Base-by-base conservation (phyloP, 2,113 vertebrate genomes). In the Entomyzon cyanotis region DNA sequence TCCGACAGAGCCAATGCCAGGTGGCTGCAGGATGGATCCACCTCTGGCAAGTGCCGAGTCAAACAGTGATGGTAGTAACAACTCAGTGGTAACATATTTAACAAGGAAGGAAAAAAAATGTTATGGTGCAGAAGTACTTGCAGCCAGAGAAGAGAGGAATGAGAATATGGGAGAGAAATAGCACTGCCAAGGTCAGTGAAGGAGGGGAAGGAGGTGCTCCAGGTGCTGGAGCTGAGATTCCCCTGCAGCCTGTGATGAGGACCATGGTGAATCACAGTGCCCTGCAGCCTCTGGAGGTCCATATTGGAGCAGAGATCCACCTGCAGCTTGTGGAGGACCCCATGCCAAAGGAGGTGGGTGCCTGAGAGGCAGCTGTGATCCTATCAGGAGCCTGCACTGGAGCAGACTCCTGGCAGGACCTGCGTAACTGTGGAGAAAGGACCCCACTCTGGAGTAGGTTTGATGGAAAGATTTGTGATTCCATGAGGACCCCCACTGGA, bases 241-340 rank as follows among this genome's bases (percentile, higher is more conserved):
- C 8, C 7, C 41, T 39, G 47, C 19, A 69, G 19, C 6, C 8
- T 0, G 0, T 46, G 55, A 47, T 39, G 33, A 49, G 28, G 33
- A 7, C 33, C 22, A 20, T 13, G n/a, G 33, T 24, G 47, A 87
- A 18, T 28, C 28, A 46, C 33, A 60, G 33, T 37, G 14, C 18
- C 31, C 16, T 62, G 37, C 17, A 71, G 39, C 20, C 27, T 33
- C 25, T 16, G 13, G 25, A 62, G 39, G 10, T 31, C 56, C 33
- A 37, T 24, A 14, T 4, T 37, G 33, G 27, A 53, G 13, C 13
- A 53, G 19, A 63, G 10, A 8, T 37, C 25, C 47, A 53, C 18
- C 41, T 30, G 20, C n/a, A 79, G n/a, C 41, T 49, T 1, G 0
- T 47, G 24, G 41, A 79, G 20, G 24, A 41, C 2, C 9, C 17